phyloP scores from a whole-genome alignment of 2,888 invertebrate genomes.

The Anthrax anthrax region DNA sequence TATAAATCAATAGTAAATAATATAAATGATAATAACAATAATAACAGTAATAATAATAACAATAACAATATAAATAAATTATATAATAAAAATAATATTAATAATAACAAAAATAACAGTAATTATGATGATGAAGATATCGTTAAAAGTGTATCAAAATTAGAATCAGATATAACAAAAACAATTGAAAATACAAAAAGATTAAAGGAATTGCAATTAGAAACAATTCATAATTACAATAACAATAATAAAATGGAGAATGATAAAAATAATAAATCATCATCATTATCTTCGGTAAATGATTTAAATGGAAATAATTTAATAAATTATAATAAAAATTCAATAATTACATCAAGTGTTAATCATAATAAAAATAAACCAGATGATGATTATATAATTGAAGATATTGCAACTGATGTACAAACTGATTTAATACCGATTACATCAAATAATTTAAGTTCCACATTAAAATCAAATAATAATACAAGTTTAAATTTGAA shows the following conservation, averaged over 20 bases:
- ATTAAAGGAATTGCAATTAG: conserved; percentile 24
- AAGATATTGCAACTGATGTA: conserved; percentile 8
- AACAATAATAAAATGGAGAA: conserved; percentile 7
- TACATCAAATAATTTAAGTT: neutral
- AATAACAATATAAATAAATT: neutral
- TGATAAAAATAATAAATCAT: neutral
- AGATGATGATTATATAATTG: conserved; percentile 11
- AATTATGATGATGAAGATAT: conserved; percentile 25
- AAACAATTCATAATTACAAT: neutral
- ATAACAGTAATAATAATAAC: neutral
- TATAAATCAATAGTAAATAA: neutral
- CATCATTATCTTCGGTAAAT: conserved; percentile 3
- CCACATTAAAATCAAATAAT: neutral
- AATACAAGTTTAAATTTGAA: too few relatives aligned
- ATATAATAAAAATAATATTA: neutral
- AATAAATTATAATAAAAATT: neutral
- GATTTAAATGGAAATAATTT: neutral
- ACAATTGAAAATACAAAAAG: conserved; percentile 34
- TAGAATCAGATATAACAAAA: conserved; percentile 34
- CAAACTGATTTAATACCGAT: conserved; percentile 1
- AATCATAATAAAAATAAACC: conserved; percentile 3
- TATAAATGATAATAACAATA: neutral
- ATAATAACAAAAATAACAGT: neutral
- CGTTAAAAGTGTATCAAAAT: conserved; percentile 28
- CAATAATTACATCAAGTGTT: too few relatives aligned